Conservation (phyloP, 1,140 invertebrate species). For the Littorina saxatilis region DNA sequence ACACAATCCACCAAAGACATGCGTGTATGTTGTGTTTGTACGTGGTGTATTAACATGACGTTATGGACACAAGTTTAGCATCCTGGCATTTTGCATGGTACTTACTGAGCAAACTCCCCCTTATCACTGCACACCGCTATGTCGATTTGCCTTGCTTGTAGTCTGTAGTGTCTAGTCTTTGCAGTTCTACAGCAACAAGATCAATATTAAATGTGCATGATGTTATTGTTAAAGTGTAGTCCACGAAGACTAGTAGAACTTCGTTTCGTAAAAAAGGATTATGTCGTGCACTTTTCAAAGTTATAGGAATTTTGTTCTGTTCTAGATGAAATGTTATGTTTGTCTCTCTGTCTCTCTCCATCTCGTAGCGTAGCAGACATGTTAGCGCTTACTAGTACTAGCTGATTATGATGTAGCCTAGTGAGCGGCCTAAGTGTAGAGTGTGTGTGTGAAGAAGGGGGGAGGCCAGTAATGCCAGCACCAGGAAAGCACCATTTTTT, state of each 20-base stretch:
- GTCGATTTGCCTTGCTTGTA: slow-evolving; percentile 26
- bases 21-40: neutral
- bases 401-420: neutral
- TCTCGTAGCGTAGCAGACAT: neutral
- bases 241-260: neutral
- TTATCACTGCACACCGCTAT: slow-evolving; percentile 11
- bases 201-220: neutral
- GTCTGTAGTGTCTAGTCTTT: slow-evolving; percentile 6
- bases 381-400: neutral
- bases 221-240: neutral
- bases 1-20: too few relatives aligned
- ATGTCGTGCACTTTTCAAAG: neutral
- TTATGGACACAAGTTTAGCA: neutral
- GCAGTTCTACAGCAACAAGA: neutral
- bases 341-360: neutral
- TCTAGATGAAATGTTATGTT: neutral
- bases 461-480: slow-evolving; percentile 22
- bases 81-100: slow-evolving; percentile 14
- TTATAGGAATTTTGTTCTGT: neutral
- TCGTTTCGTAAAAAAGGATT: too few relatives aligned
- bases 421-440: neutral
- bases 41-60: neutral
- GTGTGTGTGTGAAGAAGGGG: slow-evolving; percentile 9
- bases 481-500: slow-evolving; percentile 14
- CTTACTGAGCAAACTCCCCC: slow-evolving; percentile 8